Evolutionary conservation across 2,797 vertebrate genomes (phyloP).

Genomic region (Danio choprae): DNA sequence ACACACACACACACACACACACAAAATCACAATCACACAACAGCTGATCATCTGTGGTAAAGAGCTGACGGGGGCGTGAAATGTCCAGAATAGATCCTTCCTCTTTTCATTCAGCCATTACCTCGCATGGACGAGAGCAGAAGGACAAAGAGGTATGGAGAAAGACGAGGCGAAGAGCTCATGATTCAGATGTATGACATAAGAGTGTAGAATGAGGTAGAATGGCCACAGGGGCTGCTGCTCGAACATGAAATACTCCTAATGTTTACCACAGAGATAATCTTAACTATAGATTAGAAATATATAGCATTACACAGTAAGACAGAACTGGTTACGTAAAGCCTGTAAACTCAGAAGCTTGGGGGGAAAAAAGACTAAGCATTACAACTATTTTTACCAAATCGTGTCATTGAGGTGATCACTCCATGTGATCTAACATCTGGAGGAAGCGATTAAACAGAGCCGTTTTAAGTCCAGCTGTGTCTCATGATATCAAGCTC

Average conservation of each 20-base stretch:
- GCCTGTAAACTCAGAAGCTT: slow-evolving; percentile 20
- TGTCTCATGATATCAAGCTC: slow-evolving; percentile 62
- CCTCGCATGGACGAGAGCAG: slow-evolving; percentile 64
- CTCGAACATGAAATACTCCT: not conserved
- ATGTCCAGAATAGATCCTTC: slow-evolving; percentile 70
- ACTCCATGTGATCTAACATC: not conserved
- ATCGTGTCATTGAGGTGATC: not conserved
- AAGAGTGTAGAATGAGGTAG: slow-evolving; percentile 10
- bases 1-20: slow-evolving; percentile 38
- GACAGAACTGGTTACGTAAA: not conserved
- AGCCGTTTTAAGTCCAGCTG: slow-evolving; percentile 54
- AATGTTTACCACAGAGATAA: not conserved
- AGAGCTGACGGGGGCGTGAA: slow-evolving; percentile 65
- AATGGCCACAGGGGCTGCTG: slow-evolving; percentile 2
- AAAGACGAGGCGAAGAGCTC: slow-evolving; percentile 24
- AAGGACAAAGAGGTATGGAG: slow-evolving; percentile 61
- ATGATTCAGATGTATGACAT: slow-evolving; percentile 5
- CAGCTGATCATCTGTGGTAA: slow-evolving; percentile 56
- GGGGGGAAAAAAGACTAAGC: not conserved
- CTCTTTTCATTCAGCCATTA: slow-evolving; percentile 74
- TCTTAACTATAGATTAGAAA: slow-evolving; percentile 9
- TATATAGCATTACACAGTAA: slow-evolving; percentile 35
- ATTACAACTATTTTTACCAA: not conserved
- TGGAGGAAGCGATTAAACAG: slow-evolving; percentile 34
- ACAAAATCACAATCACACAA: slow-evolving; percentile 24